Conservation (phyloP, 2,797 vertebrate genomes). For the Margarornis squamiger region DNA sequence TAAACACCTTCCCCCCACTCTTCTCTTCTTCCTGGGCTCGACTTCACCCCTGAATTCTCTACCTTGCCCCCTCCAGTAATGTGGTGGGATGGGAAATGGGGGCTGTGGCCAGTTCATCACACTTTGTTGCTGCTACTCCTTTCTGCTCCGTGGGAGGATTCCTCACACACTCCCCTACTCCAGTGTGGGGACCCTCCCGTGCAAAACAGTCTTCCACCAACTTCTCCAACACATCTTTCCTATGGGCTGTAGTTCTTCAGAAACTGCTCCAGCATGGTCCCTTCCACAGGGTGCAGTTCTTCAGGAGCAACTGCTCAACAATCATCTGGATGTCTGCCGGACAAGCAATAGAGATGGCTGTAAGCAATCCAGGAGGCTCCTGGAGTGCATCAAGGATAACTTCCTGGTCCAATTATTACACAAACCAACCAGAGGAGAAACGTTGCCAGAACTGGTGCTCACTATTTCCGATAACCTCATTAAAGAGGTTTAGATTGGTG, state of each 20-base stretch:
- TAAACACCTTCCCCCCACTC: accelerated
- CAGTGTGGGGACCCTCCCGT: neutral
- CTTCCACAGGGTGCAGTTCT: neutral
- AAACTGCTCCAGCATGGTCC: neutral
- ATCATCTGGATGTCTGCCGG: neutral
- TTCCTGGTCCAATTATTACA: neutral
- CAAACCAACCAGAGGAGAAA: neutral
- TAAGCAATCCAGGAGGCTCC: neutral
- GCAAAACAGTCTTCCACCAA: neutral
- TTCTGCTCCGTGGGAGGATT: neutral
- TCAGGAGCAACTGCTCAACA: neutral
- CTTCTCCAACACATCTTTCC: neutral
- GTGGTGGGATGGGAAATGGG: neutral
- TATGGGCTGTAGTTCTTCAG: neutral
- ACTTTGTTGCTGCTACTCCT: neutral
- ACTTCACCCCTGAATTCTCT: neutral
- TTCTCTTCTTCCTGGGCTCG: neutral
- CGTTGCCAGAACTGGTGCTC: accelerated
- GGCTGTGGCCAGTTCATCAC: neutral
- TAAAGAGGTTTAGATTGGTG: neutral
- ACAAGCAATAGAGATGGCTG: neutral
- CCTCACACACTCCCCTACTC: too few relatives aligned
- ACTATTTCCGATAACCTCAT: neutral
- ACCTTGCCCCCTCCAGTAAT: neutral
- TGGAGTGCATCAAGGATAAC: neutral